Evolutionary conservation across 2,888 invertebrate species (phyloP).

Genomic region (Euplexia lucipara): DNA sequence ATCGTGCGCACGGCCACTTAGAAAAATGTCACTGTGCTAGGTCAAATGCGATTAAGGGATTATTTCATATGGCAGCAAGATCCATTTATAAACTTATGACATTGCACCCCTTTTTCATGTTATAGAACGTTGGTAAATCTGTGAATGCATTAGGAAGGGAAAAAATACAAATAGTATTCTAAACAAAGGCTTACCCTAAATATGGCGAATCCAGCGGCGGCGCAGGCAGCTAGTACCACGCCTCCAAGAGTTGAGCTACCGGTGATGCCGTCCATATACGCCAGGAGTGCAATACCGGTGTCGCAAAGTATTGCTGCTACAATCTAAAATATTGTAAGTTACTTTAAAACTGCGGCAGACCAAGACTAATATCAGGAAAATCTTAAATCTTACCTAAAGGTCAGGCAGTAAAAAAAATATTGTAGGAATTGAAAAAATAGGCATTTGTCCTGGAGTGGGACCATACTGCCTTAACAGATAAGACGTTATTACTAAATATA

Average conservation of each 20-base stretch:
- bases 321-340: constrained; percentile 91
- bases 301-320: constrained; percentile 98
- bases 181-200: constrained; percentile 93
- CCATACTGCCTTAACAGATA: too few relatives aligned
- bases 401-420: too few relatives aligned
- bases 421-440: too few relatives aligned
- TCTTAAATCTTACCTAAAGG: neutral
- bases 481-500: too few relatives aligned
- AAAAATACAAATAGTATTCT: neutral
- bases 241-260: constrained; percentile 97
- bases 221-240: constrained; percentile 96
- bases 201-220: constrained; percentile 98
- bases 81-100: constrained; percentile 15
- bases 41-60: constrained; percentile 42
- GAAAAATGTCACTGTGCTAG: constrained; percentile 13
- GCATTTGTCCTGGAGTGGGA: too few relatives aligned
- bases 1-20: constrained; percentile 13
- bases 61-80: constrained; percentile 23
- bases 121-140: neutral
- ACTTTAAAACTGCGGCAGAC: neutral
- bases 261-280: constrained; percentile 98
- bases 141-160: neutral
- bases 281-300: constrained; percentile 97
- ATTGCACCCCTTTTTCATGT: constrained; percentile 10
- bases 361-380: too few relatives aligned